phyloP scores from a whole-genome alignment of 2,888 invertebrate genomes.

The Troglohyphantes excavatus region DNA sequence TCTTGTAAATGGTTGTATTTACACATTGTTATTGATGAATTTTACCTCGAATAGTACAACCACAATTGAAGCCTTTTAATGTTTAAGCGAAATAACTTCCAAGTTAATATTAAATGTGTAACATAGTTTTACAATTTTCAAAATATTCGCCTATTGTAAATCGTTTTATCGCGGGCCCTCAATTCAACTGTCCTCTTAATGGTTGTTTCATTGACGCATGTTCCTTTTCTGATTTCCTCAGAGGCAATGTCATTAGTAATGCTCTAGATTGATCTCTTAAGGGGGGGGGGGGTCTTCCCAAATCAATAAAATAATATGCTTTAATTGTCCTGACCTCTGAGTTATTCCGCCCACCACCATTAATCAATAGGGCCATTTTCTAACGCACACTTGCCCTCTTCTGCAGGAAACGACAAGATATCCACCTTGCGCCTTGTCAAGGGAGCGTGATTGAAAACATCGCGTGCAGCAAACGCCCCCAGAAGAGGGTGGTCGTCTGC shows the following conservation, averaged over 20 bases:
- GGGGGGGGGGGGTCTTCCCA: background rate
- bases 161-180: background rate
- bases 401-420: background rate
- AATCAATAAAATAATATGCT: background rate
- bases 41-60: too few species aligned
- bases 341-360: background rate
- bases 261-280: background rate
- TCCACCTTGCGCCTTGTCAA: background rate
- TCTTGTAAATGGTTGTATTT: too few species aligned
- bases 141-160: too few species aligned
- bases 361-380: background rate
- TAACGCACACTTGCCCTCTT: background rate
- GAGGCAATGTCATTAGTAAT: background rate
- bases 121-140: too few species aligned
- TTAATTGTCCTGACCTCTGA: constrained; percentile 5
- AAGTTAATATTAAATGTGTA: too few species aligned
- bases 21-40: too few species aligned
- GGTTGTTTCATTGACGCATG: background rate
- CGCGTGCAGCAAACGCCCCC: constrained; percentile 49
- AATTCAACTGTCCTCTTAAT: background rate
- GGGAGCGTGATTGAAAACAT: constrained; percentile 67
- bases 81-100: too few species aligned
- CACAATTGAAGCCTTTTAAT: too few species aligned
- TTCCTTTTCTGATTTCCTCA: background rate
- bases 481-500: constrained; percentile 15